These are phyloP conservation scores for Rotaria magnacalcarata DNA, from an alignment of 2,888 invertebrate species.

Conservation along the genomic window DNA sequence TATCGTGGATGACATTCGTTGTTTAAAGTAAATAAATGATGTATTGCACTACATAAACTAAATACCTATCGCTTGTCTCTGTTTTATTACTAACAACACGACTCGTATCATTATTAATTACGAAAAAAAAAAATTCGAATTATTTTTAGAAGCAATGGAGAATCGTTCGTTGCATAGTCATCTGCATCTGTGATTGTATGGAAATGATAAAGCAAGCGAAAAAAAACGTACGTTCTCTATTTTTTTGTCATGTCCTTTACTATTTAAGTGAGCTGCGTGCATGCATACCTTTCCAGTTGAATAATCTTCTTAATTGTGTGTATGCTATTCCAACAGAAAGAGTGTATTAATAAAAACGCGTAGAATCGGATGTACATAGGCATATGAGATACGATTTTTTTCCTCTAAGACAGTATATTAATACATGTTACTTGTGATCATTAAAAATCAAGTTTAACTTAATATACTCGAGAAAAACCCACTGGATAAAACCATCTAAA, in stretches of 20 bases:
- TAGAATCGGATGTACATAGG: not conserved
- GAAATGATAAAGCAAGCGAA: not conserved
- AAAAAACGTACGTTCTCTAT: not conserved
- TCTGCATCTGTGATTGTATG: not conserved
- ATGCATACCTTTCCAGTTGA: not conserved
- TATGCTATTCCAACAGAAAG: not conserved
- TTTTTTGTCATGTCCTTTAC: too few relatives aligned
- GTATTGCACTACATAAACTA: not conserved
- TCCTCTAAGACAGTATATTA: too few relatives aligned
- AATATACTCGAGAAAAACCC: too few relatives aligned
- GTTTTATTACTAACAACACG: not conserved
- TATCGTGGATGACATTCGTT: not conserved
- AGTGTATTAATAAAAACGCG: too few relatives aligned
- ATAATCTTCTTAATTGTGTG: not conserved
- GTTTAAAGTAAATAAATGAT: not conserved
- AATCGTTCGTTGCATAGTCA: not conserved
- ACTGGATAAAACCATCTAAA: too few relatives aligned
- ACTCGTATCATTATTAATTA: too few relatives aligned
- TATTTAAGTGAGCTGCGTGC: too few relatives aligned
- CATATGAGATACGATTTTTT: not conserved
- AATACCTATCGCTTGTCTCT: not conserved
- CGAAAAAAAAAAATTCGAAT: not conserved
- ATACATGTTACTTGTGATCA: too few relatives aligned
- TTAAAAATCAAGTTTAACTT: too few relatives aligned
- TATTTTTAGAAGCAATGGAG: not conserved